Conservation (phyloP, 2,888 invertebrate genomes). For the Drosophila nigritarsus region DNA sequence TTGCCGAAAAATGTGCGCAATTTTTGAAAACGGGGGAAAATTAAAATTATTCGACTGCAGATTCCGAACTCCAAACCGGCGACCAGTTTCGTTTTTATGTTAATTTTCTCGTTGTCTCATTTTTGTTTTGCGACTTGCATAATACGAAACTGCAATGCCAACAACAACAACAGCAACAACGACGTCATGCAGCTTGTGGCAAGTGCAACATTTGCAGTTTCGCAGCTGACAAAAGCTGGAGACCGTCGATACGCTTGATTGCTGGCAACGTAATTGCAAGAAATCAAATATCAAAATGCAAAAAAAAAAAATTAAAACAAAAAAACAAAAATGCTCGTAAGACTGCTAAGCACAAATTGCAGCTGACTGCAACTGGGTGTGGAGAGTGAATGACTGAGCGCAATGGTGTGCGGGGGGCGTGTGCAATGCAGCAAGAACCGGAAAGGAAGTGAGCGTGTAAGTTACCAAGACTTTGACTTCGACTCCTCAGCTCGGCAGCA, state of each 20-base stretch:
- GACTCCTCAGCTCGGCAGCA: conserved; percentile 26
- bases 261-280: conserved; percentile 72
- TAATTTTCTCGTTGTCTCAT: neutral
- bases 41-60: conserved; percentile 11
- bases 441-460: conserved; percentile 79
- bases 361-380: conserved; percentile 59
- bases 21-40: conserved; percentile 24
- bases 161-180: conserved; percentile 20
- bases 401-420: neutral
- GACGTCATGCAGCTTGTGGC: conserved; percentile 47
- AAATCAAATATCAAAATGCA: conserved; percentile 56
- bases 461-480: conserved; percentile 78
- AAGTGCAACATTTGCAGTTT: conserved; percentile 69
- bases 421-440: conserved; percentile 68
- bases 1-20: conserved; percentile 51
- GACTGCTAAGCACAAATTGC: conserved; percentile 60
- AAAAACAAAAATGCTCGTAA: conserved; percentile 55
- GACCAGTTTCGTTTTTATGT: conserved; percentile 71
- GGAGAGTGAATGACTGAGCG: neutral
- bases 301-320: conserved; percentile 4
- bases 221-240: conserved; percentile 63
- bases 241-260: conserved; percentile 68
- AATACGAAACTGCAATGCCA: conserved; percentile 43
- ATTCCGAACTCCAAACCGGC: conserved; percentile 22
- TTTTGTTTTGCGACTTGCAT: conserved; percentile 60